Percentiles rank a stretch among this genome's conserved stretches.
These are phyloP conservation scores for Orthosia gothica DNA, from an alignment of 2,888 invertebrate genomes.

Conservation along the genomic window DNA sequence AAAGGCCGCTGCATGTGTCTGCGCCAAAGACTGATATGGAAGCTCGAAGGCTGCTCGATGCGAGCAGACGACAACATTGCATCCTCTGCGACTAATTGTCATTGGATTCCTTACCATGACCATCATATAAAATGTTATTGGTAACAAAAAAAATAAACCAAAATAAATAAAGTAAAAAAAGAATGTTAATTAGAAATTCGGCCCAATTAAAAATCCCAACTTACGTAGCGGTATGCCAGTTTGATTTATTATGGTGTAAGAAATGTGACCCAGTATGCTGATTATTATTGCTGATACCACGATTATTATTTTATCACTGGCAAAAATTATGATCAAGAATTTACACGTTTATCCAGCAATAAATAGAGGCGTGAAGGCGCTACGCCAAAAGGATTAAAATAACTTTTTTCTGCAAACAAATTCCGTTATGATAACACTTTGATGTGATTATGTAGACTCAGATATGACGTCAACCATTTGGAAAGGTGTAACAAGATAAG, in stretches of 20 bases:
- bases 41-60: conserved; percentile 74
- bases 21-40: conserved; percentile 72
- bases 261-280: conserved; percentile 54
- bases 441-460: conserved; percentile 70
- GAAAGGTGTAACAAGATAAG: conserved; percentile 35
- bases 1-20: conserved; percentile 72
- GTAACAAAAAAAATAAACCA: conserved; percentile 33
- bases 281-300: conserved; percentile 45
- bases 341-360: conserved; percentile 70
- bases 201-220: conserved; percentile 58
- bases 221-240: conserved; percentile 35
- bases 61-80: conserved; percentile 65
- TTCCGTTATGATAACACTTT: conserved; percentile 75
- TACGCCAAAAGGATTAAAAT: conserved; percentile 77
- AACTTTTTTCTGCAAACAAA: conserved; percentile 80
- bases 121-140: conserved; percentile 37
- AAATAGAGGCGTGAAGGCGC: conserved; percentile 72
- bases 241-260: conserved; percentile 43
- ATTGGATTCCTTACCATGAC: conserved; percentile 45
- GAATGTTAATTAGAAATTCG: conserved; percentile 53
- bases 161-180: conserved; percentile 14
- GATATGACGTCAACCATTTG: conserved; percentile 51
- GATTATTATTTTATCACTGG: conserved; percentile 47
- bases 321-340: conserved; percentile 57
- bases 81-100: conserved; percentile 73